Percentiles rank a stretch among this genome's conserved stretches.
Evolutionary conservation across 2,797 vertebrate species (phyloP).

Genomic region (Brachyrhaphis roseni): DNA sequence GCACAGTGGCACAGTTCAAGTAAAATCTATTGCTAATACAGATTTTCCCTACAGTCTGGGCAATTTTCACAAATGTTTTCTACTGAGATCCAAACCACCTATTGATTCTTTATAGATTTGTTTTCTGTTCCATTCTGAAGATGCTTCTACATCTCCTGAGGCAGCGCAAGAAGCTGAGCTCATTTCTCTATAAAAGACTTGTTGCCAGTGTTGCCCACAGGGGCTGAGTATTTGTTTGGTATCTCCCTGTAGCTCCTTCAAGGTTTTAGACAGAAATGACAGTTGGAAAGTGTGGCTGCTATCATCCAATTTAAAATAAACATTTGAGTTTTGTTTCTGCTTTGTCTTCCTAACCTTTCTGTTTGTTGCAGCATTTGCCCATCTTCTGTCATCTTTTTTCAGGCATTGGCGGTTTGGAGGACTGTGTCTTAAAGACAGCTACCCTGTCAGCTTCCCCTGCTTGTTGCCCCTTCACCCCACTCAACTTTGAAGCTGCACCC

Average conservation of each 20-base stretch:
- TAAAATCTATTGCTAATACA: neutral
- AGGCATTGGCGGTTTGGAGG: conserved; percentile 94
- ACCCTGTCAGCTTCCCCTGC: conserved; percentile 88
- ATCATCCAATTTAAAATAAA: neutral
- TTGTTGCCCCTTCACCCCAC: conserved; percentile 91
- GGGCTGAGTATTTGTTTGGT: neutral
- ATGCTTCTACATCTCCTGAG: neutral
- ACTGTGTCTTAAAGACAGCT: conserved; percentile 92
- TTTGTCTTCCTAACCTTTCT: neutral
- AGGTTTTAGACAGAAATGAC: neutral
- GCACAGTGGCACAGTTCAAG: neutral
- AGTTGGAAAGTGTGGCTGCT: neutral
- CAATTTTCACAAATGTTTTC: neutral
- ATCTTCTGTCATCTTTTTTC: neutral
- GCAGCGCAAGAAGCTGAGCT: neutral
- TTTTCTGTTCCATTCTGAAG: neutral
- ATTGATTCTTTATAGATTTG: neutral
- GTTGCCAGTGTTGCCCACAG: neutral
- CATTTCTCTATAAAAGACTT: neutral
- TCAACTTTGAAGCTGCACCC: conserved; percentile 92
- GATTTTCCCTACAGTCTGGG: neutral
- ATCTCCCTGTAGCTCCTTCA: neutral
- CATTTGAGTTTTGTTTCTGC: neutral
- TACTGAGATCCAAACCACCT: neutral
- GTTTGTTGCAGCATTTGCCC: neutral